A percentile compares a stretch with the other conserved stretches of the same genome.
Conservation (phyloP, 1,140 invertebrate genomes). For the Drosophila hydei region DNA sequence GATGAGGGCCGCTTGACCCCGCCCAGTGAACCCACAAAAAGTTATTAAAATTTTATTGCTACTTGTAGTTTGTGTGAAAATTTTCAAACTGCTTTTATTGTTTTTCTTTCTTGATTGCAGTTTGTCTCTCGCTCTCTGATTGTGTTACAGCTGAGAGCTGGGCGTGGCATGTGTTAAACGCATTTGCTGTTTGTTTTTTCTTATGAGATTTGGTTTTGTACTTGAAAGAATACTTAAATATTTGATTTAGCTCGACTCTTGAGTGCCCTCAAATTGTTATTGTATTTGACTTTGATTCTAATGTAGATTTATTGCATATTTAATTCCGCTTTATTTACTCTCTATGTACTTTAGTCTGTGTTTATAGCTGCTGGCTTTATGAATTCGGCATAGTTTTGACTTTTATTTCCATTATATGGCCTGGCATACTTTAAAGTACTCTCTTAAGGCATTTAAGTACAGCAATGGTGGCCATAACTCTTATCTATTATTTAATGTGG, state of each 20-base stretch:
- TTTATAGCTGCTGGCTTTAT: not conserved
- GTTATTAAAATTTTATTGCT: slow-evolving; percentile 75
- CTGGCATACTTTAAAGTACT: too few species aligned
- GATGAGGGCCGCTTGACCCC: slow-evolving; percentile 42
- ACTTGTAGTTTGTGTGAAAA: slow-evolving; percentile 44
- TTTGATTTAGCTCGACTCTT: not conserved
- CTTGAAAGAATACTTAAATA: too few species aligned
- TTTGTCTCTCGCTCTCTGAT: slow-evolving; percentile 4
- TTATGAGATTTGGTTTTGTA: not conserved
- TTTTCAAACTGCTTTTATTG: slow-evolving; percentile 54
- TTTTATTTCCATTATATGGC: too few species aligned
- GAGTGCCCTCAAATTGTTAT: not conserved
- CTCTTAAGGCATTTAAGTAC: too few species aligned
- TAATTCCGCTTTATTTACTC: not conserved
- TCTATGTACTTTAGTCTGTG: not conserved
- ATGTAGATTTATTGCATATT: slow-evolving; percentile 3
- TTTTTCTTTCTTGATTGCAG: slow-evolving; percentile 37
- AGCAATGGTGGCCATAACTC: too few species aligned
- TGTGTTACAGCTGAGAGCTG: not conserved
- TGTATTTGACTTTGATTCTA: slow-evolving; percentile 14
- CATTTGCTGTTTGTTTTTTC: too few species aligned
- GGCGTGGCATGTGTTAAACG: slow-evolving; percentile 1
- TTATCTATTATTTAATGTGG: too few species aligned
- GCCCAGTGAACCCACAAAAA: slow-evolving; percentile 51
- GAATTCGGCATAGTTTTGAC: too few species aligned